Base-by-base conservation (phyloP, 2,888 invertebrate genomes). In the Terebella lapidaria region DNA sequence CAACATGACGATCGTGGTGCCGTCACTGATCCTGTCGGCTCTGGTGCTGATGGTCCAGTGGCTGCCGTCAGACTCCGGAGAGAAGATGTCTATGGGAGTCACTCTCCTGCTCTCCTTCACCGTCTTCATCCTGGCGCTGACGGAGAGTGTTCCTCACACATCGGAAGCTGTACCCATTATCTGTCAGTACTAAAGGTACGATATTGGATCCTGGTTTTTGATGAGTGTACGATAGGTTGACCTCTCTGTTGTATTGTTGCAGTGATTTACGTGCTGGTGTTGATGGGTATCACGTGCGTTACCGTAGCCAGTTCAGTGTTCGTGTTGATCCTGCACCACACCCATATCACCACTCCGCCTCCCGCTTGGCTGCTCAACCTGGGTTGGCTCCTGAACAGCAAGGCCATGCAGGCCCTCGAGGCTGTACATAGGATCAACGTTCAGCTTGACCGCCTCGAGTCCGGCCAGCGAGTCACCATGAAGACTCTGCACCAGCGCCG, bases 71-170 rank as follows among this genome's bases (percentile, higher is more conserved):
- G 49, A 49, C 15, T 49, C 49, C 49, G 49, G 49, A 10, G 53
- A 53, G 27, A 53, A 26, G 53, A 26, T 53, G 10, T 22, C 26
- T 3, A 53, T 26, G 24, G 53, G 53, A 53, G 26, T 53, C 53
- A 25, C 53, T 5, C 53, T 53, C 10, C 53, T 53, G 4, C 22
- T 53, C 10, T 53, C 53, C 10, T 53, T 26, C 20, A n/a, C 49
- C 18, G 49, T 49, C n/a, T 49, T 49, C 22, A 49, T 49, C 49
- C 18, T 49, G 5, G 5, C 22, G 49, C n/a, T 49, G 22, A 20
- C 49, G n/a, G 49, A 49, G 5, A 22, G 22, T 5, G 24, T 49
- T 10, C 53, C 53, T 5, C 5, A 53, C 53, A 53, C 53, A 10
- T 53, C 53, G 20, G 53, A 53, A 10, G 53, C 4, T 27, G 53